Percentiles rank a stretch among this genome's conserved stretches.
Evolutionary conservation across 2,797 vertebrate species (phyloP).

Genomic region (Scolopax rusticola): DNA sequence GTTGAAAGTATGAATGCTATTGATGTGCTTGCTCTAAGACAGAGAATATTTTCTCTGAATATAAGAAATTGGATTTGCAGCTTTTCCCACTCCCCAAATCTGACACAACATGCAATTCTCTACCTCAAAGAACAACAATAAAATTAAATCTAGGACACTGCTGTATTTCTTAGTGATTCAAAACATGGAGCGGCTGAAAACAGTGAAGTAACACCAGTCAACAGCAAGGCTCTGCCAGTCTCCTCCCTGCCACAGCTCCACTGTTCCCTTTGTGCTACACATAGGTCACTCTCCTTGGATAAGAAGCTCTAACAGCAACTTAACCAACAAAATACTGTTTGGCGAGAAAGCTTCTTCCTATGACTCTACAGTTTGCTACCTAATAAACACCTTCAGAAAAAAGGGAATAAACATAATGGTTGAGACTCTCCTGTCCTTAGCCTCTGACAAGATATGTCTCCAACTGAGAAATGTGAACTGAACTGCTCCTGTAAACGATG

Average conservation of each 20-base stretch:
- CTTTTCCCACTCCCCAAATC: background rate
- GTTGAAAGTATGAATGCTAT: background rate
- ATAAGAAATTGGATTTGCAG: background rate
- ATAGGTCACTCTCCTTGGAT: background rate
- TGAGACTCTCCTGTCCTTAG: background rate
- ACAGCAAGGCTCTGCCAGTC: background rate
- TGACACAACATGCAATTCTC: background rate
- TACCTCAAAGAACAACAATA: background rate
- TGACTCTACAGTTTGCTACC: background rate
- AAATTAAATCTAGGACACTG: background rate
- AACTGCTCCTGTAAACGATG: background rate
- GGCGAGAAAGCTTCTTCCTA: background rate
- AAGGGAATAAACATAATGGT: background rate
- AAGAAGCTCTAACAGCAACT: background rate
- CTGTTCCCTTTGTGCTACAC: background rate
- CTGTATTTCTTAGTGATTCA: background rate
- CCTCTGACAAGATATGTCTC: background rate
- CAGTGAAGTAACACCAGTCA: background rate
- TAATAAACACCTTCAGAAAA: background rate
- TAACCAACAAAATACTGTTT: background rate
- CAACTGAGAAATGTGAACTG: background rate
- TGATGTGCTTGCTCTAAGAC: background rate
- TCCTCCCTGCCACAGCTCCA: background rate
- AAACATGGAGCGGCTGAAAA: background rate
- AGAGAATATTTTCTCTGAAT: background rate